A percentile compares a stretch with the other conserved stretches of the same genome.
phyloP scores from a whole-genome alignment of 2,797 vertebrate species.

The Tadarida brasiliensis region DNA sequence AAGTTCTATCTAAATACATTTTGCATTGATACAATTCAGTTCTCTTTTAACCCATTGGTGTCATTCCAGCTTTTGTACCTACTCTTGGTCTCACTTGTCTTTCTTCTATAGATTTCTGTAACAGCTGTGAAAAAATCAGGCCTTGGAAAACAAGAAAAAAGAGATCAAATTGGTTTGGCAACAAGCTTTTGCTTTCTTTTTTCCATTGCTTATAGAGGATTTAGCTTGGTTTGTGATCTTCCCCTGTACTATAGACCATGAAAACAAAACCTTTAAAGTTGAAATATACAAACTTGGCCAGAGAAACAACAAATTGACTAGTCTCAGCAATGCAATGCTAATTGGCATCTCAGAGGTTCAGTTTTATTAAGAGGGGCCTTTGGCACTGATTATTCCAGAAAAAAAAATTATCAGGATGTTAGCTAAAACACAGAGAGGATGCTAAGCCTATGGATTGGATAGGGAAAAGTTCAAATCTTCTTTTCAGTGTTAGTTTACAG shows the following conservation, averaged over 20 bases:
- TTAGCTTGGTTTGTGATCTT: constrained; percentile 82
- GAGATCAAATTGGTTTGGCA: constrained; percentile 73
- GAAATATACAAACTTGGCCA: constrained; percentile 84
- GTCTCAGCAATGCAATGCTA: constrained; percentile 80
- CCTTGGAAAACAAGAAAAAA: constrained; percentile 69
- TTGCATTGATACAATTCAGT: constrained; percentile 53
- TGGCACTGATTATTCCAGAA: constrained; percentile 73
- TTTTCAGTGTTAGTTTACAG: constrained; percentile 47
- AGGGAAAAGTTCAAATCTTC: constrained; percentile 52
- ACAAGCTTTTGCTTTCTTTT: constrained; percentile 63
- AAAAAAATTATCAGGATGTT: constrained; percentile 61
- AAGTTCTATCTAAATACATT: constrained; percentile 70
- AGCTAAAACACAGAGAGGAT: constrained; percentile 30
- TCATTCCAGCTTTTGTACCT: not conserved
- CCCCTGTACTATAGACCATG: constrained; percentile 78
- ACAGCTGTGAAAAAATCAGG: constrained; percentile 70
- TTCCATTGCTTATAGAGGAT: constrained; percentile 80
- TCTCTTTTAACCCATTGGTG: constrained; percentile 58
- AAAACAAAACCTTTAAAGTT: constrained; percentile 87
- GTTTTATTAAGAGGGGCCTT: constrained; percentile 69
- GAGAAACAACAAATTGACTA: constrained; percentile 80
- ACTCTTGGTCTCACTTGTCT: not conserved
- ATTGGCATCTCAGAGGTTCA: constrained; percentile 80
- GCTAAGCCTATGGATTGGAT: not conserved
- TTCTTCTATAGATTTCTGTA: constrained; percentile 65